Percentiles rank a stretch among this genome's conserved stretches.
phyloP scores from a whole-genome alignment of 2,888 invertebrate genomes.

The Ochropacha duplaris region DNA sequence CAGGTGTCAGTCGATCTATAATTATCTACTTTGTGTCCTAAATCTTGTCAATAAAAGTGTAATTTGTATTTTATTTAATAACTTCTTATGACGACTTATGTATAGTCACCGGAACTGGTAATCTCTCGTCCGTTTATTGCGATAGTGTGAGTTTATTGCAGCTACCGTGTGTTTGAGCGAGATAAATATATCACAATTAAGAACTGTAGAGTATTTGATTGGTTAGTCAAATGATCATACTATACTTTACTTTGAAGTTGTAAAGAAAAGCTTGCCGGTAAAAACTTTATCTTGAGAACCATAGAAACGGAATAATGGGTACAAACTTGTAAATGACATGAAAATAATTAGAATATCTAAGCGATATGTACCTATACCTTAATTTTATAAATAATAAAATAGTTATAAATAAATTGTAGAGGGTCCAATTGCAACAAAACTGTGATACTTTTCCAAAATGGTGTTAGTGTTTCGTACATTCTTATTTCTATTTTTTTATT shows the following conservation, averaged over 20 bases:
- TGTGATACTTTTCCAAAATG: constrained; percentile 40
- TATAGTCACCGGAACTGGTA: neutral
- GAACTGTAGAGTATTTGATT: neutral
- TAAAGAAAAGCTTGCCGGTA: neutral
- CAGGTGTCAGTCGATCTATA: neutral
- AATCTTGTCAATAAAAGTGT: neutral
- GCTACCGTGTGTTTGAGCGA: neutral
- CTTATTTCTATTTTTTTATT: neutral
- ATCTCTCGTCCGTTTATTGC: neutral
- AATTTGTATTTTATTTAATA: neutral
- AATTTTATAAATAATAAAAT: too few species aligned
- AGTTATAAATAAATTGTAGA: neutral
- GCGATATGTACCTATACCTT: too few species aligned
- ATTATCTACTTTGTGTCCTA: neutral
- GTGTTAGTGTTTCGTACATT: constrained; percentile 7
- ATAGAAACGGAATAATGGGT: neutral
- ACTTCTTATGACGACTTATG: neutral
- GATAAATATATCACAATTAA: neutral
- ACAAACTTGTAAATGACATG: neutral
- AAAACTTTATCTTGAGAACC: neutral
- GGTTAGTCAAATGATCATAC: neutral
- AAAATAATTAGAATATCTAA: neutral
- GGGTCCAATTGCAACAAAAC: constrained; percentile 33
- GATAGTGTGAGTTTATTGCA: neutral
- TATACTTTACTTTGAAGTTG: neutral